These are phyloP conservation scores for Mormyrops boulengeri DNA, from an alignment of 2,797 vertebrate species.

Conservation along the genomic window DNA sequence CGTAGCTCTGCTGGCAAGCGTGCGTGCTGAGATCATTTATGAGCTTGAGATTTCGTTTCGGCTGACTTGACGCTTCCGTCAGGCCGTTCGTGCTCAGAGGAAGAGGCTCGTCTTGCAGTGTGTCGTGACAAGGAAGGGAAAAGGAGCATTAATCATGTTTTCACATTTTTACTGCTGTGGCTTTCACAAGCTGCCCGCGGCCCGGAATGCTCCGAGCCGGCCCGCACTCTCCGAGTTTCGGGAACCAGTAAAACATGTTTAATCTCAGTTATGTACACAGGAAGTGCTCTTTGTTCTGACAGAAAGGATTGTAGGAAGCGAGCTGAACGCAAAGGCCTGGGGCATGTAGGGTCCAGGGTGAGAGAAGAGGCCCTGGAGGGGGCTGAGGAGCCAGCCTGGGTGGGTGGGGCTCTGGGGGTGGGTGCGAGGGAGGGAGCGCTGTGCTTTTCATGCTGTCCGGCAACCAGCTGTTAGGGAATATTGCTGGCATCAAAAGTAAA, in stretches of 20 bases:
- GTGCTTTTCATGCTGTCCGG: background rate
- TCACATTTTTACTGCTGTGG: slow-evolving; percentile 17
- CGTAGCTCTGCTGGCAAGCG: background rate
- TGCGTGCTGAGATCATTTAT: background rate
- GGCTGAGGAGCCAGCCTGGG: background rate
- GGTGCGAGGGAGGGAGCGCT: background rate
- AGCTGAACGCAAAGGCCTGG: slow-evolving; percentile 43
- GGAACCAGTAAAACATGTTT: slow-evolving; percentile 56
- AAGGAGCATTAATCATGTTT: slow-evolving; percentile 14
- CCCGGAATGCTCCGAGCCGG: slow-evolving; percentile 22
- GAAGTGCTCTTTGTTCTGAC: slow-evolving; percentile 53
- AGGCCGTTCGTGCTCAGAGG: background rate
- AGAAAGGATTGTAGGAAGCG: slow-evolving; percentile 42
- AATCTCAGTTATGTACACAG: slow-evolving; percentile 52
- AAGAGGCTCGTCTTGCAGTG: background rate
- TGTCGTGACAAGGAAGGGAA: slow-evolving; percentile 9
- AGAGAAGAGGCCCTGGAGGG: background rate
- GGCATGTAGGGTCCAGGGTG: slow-evolving; percentile 38
- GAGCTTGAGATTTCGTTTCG: background rate
- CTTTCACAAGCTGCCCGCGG: slow-evolving; percentile 22
- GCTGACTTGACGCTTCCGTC: background rate
- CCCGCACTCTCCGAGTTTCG: slow-evolving; percentile 32
- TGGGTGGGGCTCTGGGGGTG: background rate
- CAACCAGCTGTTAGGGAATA: background rate
- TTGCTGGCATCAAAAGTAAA: background rate